These are phyloP conservation scores for Athene noctua DNA, from an alignment of 2,113 vertebrate genomes.

Conservation along the genomic window DNA sequence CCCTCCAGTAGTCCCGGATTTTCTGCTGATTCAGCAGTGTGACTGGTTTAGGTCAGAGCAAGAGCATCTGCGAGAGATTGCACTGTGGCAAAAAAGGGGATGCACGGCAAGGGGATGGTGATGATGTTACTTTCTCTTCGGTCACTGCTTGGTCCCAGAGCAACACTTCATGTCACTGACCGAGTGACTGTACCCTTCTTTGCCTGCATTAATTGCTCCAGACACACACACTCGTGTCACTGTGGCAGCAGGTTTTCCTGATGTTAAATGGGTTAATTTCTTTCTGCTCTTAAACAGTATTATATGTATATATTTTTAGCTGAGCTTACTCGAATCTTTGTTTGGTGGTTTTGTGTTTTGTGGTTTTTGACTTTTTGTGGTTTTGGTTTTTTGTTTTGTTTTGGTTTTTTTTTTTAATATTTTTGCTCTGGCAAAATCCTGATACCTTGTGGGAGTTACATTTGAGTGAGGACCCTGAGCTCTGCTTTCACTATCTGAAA, in stretches of 20 bases:
- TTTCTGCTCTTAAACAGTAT: not conserved
- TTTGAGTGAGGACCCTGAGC: not conserved
- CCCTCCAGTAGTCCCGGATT: not conserved
- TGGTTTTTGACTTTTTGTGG: too few species aligned
- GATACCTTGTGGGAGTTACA: accelerated
- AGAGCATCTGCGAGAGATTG: not conserved
- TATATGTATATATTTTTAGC: not conserved
- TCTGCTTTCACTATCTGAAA: not conserved
- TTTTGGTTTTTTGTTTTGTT: too few species aligned
- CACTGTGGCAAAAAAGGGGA: accelerated
- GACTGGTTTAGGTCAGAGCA: not conserved
- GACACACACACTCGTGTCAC: accelerated
- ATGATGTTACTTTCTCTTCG: not conserved
- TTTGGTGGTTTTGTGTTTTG: too few species aligned
- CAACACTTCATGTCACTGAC: not conserved
- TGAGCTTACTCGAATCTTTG: not conserved
- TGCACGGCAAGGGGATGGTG: not conserved
- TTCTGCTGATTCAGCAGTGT: not conserved
- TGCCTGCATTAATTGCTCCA: not conserved
- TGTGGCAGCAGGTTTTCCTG: not conserved
- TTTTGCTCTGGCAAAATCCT: not conserved
- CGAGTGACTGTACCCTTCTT: not conserved
- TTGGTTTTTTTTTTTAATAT: too few species aligned
- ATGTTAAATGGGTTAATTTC: too few species aligned
- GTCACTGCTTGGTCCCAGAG: not conserved